A percentile compares a stretch with the other conserved stretches of the same genome.
Evolutionary conservation across 2,888 invertebrate species (phyloP).

Genomic region (Thelaira solivaga): DNA sequence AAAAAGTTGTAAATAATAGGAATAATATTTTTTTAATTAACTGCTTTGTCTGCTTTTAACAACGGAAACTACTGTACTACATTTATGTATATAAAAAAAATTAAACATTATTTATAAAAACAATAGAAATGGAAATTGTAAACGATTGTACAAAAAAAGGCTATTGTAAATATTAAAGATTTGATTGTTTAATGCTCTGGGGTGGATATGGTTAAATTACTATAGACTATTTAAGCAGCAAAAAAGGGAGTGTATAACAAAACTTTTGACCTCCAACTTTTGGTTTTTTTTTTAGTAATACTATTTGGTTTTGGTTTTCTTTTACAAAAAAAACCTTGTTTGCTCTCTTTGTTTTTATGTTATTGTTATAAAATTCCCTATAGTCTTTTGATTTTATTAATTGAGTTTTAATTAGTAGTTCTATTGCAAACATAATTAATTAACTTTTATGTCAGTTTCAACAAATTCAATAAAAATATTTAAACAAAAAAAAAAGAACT

Average conservation of each 20-base stretch:
- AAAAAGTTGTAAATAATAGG: constrained; percentile 61
- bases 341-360: background rate
- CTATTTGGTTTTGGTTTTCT: constrained; percentile 29
- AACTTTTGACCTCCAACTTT: constrained; percentile 5
- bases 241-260: constrained; percentile 19
- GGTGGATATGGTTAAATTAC: constrained; percentile 58
- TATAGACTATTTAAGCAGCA: constrained; percentile 21
- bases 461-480: constrained; percentile 43
- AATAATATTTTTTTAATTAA: constrained; percentile 42
- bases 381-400: constrained; percentile 19
- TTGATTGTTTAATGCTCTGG: constrained; percentile 75
- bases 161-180: constrained; percentile 70
- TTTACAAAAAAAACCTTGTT: no score
- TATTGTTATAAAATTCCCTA: constrained; percentile 1
- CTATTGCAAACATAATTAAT: constrained; percentile 37
- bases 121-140: constrained; percentile 54
- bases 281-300: constrained; percentile 3
- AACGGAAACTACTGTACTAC: constrained; percentile 65
- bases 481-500: constrained; percentile 52
- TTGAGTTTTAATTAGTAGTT: constrained; percentile 22
- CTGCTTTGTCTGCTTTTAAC: constrained; percentile 57
- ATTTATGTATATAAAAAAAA: constrained; percentile 51
- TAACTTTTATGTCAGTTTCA: constrained; percentile 1
- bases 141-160: constrained; percentile 67
- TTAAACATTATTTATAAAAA: constrained; percentile 57